phyloP scores from a whole-genome alignment of 2,888 invertebrate species.

The Leucophora obtusa region DNA sequence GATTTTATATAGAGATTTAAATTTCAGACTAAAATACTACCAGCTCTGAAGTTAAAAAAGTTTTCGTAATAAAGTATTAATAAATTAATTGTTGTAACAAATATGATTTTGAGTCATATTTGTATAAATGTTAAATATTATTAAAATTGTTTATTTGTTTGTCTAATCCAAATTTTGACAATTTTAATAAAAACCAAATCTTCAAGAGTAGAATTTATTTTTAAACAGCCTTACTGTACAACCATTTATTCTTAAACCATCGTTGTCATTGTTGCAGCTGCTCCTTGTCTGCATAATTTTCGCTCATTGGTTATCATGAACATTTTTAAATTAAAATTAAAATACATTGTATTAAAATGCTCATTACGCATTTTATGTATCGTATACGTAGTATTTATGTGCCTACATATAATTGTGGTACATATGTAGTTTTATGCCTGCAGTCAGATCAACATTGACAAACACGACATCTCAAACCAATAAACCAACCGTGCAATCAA shows the following conservation, averaged over 20 bases:
- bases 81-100: too few species aligned
- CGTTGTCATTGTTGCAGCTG: constrained; percentile 1
- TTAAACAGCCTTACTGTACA: neutral
- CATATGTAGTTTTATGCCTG: constrained; percentile 26
- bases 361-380: constrained; percentile 54
- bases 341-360: constrained; percentile 58
- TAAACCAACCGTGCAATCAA: constrained; percentile 42
- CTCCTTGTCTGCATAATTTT: constrained; percentile 18
- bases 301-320: constrained; percentile 24
- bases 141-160: too few species aligned
- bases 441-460: constrained; percentile 60
- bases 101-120: too few species aligned
- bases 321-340: constrained; percentile 56
- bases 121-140: too few species aligned
- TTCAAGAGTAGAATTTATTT: neutral
- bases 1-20: too few species aligned
- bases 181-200: too few species aligned
- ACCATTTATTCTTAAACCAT: neutral
- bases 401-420: neutral
- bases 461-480: constrained; percentile 37
- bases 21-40: too few species aligned
- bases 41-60: too few species aligned
- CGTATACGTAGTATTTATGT: constrained; percentile 4
- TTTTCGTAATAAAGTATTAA: too few species aligned
- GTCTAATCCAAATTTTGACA: too few species aligned